Percentiles rank a stretch among this genome's conserved stretches.
These are phyloP conservation scores for Phortica magna DNA, from an alignment of 2,888 invertebrate species.

Conservation along the genomic window DNA sequence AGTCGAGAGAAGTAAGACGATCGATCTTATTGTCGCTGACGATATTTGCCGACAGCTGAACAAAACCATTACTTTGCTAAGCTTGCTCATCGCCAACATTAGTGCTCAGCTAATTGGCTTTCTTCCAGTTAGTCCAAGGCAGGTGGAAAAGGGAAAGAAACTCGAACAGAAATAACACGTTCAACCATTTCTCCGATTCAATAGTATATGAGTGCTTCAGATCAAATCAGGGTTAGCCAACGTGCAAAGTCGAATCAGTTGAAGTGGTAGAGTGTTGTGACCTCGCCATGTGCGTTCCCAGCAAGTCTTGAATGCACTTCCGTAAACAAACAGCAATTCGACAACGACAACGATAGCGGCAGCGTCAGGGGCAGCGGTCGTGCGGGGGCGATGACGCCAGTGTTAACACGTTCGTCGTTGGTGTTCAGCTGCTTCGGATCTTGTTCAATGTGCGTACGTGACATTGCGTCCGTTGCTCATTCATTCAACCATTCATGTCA, in stretches of 20 bases:
- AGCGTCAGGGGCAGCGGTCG: slow-evolving; percentile 15
- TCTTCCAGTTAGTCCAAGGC: too few species aligned
- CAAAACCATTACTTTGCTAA: too few species aligned
- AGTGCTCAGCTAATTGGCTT: too few species aligned
- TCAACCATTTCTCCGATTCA: background rate
- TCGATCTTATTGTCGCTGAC: too few species aligned
- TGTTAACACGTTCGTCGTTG: background rate
- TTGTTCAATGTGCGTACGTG: slow-evolving; percentile 61
- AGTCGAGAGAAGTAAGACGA: too few species aligned
- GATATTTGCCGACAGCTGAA: too few species aligned
- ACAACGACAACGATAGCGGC: background rate
- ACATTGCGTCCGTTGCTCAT: slow-evolving; percentile 55
- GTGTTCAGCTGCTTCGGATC: background rate
- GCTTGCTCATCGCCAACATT: too few species aligned
- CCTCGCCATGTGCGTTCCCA: slow-evolving; percentile 1
- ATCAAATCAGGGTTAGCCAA: slow-evolving; percentile 28
- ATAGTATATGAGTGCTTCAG: slow-evolving; percentile 9
- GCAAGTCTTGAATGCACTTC: slow-evolving; percentile 40
- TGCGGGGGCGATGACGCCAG: slow-evolving; percentile 20
- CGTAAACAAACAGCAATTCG: slow-evolving; percentile 43
- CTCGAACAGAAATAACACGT: too few species aligned
- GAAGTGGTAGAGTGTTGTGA: background rate
- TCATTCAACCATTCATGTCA: slow-evolving; percentile 25
- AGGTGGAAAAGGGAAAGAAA: too few species aligned
- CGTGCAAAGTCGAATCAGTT: slow-evolving; percentile 15